These are phyloP conservation scores for Dinocampus coccinellae DNA, from an alignment of 2,888 invertebrate species.

Conservation along the genomic window DNA sequence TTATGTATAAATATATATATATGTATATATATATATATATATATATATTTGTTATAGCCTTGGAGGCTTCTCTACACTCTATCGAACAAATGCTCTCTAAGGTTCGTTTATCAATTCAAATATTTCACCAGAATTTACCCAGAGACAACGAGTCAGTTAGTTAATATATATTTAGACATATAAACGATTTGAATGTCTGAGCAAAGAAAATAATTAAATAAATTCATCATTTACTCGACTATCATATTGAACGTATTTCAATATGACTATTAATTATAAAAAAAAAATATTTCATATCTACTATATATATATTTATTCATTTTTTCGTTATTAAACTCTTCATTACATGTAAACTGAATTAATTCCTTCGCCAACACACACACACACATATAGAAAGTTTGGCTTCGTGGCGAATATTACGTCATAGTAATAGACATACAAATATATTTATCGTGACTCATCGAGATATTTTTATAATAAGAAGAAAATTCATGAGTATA, in stretches of 20 bases:
- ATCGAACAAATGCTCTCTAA: conserved; percentile 16
- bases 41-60: conserved; percentile 22
- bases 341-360: background rate
- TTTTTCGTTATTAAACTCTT: background rate
- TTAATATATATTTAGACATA: background rate
- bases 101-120: conserved; percentile 51
- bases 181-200: background rate
- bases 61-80: conserved; percentile 19
- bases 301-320: background rate
- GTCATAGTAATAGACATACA: background rate
- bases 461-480: background rate
- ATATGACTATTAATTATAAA: background rate
- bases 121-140: conserved; percentile 44
- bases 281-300: background rate
- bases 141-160: background rate
- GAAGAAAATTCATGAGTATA: background rate
- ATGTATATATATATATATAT: too few species aligned
- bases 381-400: background rate
- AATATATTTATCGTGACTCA: too few species aligned
- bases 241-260: background rate
- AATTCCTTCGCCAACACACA: background rate
- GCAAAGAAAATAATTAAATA: conserved; percentile 1
- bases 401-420: background rate
- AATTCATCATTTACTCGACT: background rate
- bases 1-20: too few species aligned